These are phyloP conservation scores for Scomberomorus guttatus DNA, from an alignment of 2,797 vertebrate species.

Conservation along the genomic window DNA sequence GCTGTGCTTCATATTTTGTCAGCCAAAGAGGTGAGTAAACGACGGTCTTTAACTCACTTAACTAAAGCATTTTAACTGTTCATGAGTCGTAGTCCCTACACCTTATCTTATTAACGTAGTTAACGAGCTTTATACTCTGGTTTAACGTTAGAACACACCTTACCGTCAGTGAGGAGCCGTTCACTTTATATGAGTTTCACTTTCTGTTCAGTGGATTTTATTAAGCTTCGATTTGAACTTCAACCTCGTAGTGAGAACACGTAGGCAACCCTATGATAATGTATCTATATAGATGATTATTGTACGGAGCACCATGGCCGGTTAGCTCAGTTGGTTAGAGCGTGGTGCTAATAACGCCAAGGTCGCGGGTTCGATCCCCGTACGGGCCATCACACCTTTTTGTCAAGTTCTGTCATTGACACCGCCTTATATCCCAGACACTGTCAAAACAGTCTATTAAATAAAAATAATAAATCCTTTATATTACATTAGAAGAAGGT, in stretches of 20 bases:
- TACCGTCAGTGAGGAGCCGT: constrained; percentile 4
- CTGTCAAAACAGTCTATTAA: no score
- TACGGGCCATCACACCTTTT: constrained; percentile 63
- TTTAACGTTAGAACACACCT: neutral
- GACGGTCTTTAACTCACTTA: neutral
- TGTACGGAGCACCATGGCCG: constrained; percentile 16
- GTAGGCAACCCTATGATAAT: no score
- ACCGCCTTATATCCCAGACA: no score
- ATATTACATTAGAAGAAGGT: no score
- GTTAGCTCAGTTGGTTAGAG: constrained; percentile 85
- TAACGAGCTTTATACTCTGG: no score
- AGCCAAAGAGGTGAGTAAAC: neutral
- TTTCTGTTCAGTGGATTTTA: constrained; percentile 7
- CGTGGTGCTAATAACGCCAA: constrained; percentile 86
- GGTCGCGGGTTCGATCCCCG: constrained; percentile 84
- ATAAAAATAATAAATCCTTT: no score
- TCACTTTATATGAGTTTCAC: fast-evolving
- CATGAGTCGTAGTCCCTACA: no score
- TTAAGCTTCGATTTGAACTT: no score
- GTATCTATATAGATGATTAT: no score
- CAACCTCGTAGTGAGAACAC: no score
- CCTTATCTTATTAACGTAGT: no score
- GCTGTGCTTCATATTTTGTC: no score
- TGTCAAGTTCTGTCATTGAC: neutral
- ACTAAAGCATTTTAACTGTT: neutral